Evolutionary conservation across 2,888 invertebrate species (phyloP).

Genomic region (Psylliodes chrysocephalus): DNA sequence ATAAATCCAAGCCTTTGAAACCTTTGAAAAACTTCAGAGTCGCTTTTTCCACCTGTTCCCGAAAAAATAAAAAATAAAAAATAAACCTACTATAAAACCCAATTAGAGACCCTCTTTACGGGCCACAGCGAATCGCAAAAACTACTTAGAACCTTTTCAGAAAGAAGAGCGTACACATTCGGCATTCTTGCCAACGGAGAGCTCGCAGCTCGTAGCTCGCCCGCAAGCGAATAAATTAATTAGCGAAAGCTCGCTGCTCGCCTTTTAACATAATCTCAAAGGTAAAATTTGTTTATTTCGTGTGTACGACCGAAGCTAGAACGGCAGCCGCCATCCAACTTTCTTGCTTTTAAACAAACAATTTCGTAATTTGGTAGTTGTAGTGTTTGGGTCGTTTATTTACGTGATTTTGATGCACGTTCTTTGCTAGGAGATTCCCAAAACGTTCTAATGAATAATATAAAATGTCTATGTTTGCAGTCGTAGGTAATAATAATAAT

Average conservation of each 20-base stretch:
- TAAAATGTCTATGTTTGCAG: too few species aligned
- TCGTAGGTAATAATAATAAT: too few species aligned
- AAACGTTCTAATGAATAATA: too few species aligned
- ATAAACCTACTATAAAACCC: slow-evolving; percentile 15
- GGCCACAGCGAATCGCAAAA: slow-evolving; percentile 15
- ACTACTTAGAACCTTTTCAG: slow-evolving; percentile 30
- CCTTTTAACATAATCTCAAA: slow-evolving; percentile 40
- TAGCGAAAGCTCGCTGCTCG: slow-evolving; percentile 29
- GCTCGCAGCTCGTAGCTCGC: slow-evolving; percentile 29
- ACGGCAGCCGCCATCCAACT: neutral
- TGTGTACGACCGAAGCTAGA: slow-evolving; percentile 1
- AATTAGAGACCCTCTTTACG: slow-evolving; percentile 13
- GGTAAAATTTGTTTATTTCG: slow-evolving; percentile 37
- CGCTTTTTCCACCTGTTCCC: slow-evolving; percentile 6
- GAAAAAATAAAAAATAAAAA: too few species aligned
- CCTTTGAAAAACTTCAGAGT: neutral
- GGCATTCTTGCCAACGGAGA: slow-evolving; percentile 13
- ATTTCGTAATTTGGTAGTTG: slow-evolving; percentile 2
- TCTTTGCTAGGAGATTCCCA: too few species aligned
- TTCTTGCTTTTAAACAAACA: slow-evolving; percentile 12
- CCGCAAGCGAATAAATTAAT: slow-evolving; percentile 41
- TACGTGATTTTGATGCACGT: neutral
- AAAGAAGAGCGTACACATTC: slow-evolving; percentile 8
- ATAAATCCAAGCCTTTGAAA: neutral
- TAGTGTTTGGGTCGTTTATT: neutral